phyloP scores from a whole-genome alignment of 1,140 invertebrate genomes.

The Drosophila parabipectinata region DNA sequence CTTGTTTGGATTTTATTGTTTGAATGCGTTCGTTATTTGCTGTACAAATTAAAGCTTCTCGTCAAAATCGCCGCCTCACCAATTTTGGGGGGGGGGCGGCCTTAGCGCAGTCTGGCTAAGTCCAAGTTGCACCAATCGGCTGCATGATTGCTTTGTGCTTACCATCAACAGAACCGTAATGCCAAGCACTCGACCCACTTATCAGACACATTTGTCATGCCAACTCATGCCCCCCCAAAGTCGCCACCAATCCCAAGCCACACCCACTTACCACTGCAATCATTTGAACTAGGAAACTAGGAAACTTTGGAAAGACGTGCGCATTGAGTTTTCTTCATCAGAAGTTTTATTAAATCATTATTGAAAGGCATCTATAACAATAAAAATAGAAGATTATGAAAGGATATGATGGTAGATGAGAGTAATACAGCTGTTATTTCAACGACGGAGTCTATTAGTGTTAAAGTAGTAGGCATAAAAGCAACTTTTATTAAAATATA shows the following conservation, averaged over 20 bases:
- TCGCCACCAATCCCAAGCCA: slow-evolving; percentile 17
- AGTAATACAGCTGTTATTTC: slow-evolving; percentile 69
- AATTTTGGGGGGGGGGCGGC: slow-evolving; percentile 2
- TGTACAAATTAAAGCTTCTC: slow-evolving; percentile 58
- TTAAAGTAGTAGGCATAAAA: slow-evolving; percentile 67
- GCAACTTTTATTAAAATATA: slow-evolving; percentile 68
- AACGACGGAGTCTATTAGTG: slow-evolving; percentile 80
- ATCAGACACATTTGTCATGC: slow-evolving; percentile 50
- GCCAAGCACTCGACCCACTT: slow-evolving; percentile 27
- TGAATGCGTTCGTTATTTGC: slow-evolving; percentile 65
- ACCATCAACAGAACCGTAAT: slow-evolving; percentile 19
- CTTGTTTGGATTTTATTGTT: slow-evolving; percentile 74
- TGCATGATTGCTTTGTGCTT: slow-evolving; percentile 44
- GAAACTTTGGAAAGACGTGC: slow-evolving; percentile 29
- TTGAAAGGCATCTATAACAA: slow-evolving; percentile 48
- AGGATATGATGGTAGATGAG: slow-evolving; percentile 8
- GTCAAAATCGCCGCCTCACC: slow-evolving; percentile 7
- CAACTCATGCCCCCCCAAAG: slow-evolving; percentile 26
- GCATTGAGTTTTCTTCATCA: slow-evolving; percentile 35
- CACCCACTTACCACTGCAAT: slow-evolving; percentile 33
- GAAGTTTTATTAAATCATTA: slow-evolving; percentile 27
- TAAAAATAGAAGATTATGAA: slow-evolving; percentile 25
- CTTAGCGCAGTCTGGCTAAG: slow-evolving; percentile 15
- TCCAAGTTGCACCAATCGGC: slow-evolving; percentile 35
- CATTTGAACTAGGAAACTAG: slow-evolving; percentile 30